A percentile compares a stretch with the other conserved stretches of the same genome.
These are phyloP conservation scores for Tridacna crocea DNA, from an alignment of 2,888 invertebrate species.

Conservation along the genomic window DNA sequence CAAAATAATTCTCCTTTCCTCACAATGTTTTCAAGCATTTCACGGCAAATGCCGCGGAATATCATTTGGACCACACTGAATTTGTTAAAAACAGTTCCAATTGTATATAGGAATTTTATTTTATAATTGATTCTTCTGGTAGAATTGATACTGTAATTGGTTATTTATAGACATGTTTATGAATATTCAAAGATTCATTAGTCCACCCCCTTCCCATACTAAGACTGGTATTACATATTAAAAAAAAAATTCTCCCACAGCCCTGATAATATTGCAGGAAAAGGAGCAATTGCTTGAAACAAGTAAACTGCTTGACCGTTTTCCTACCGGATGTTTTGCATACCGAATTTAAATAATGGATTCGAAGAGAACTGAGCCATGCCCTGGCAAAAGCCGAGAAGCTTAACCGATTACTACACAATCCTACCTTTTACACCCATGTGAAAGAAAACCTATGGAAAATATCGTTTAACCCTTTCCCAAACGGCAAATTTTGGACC, in stretches of 20 bases:
- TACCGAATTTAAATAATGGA: too few relatives aligned
- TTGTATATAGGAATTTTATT: background rate
- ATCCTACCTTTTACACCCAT: too few relatives aligned
- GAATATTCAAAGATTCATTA: background rate
- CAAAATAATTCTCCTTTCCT: background rate
- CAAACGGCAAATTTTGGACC: too few relatives aligned
- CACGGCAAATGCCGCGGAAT: background rate
- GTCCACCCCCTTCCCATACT: background rate
- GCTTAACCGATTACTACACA: too few relatives aligned
- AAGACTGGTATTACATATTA: background rate
- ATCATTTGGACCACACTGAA: background rate
- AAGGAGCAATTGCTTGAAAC: background rate
- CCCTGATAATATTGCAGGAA: background rate
- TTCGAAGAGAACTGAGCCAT: too few relatives aligned
- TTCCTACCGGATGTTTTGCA: too few relatives aligned
- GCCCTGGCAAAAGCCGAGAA: too few relatives aligned
- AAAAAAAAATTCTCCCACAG: background rate
- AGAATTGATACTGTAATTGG: background rate
- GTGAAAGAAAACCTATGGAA: too few relatives aligned
- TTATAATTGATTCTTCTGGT: background rate
- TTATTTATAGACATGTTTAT: background rate
- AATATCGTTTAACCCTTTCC: too few relatives aligned
- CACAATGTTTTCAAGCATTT: background rate
- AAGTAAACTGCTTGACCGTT: too few relatives aligned
- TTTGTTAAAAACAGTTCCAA: background rate